A percentile compares a stretch with the other conserved stretches of the same genome.
phyloP scores from a whole-genome alignment of 2,888 invertebrate species.

The Dexiosoma caninum region DNA sequence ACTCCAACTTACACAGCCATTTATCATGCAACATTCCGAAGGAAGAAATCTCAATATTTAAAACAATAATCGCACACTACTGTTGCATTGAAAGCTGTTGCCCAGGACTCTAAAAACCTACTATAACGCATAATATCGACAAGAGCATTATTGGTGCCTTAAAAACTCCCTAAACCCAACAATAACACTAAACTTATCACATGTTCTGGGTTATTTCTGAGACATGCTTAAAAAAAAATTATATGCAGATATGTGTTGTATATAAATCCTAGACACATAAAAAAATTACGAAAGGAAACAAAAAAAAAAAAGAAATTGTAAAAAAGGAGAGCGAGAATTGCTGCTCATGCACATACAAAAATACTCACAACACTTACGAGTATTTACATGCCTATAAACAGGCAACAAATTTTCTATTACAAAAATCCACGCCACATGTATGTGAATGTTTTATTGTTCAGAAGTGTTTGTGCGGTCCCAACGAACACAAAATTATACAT shows the following conservation, averaged over 20 bases:
- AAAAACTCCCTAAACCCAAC: not conserved
- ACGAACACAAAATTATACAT: not conserved
- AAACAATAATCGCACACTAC: not conserved
- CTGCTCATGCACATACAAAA: constrained; percentile 34
- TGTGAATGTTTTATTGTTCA: not conserved
- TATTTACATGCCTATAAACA: constrained; percentile 45
- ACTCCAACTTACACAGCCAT: constrained; percentile 14
- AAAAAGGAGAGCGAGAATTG: not conserved
- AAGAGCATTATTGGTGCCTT: constrained; percentile 11
- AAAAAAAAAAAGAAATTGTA: no score
- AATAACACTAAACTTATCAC: constrained; percentile 45
- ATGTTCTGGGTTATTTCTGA: constrained; percentile 39
- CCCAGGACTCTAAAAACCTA: constrained; percentile 21
- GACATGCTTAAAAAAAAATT: constrained; percentile 20
- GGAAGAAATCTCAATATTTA: not conserved
- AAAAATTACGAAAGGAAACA: not conserved
- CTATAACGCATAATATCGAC: constrained; percentile 29
- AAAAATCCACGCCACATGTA: constrained; percentile 7
- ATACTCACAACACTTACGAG: not conserved
- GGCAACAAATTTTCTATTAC: constrained; percentile 40
- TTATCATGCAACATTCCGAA: constrained; percentile 5
- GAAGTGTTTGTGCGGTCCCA: not conserved
- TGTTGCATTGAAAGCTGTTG: constrained; percentile 58
- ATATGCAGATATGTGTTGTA: constrained; percentile 11
- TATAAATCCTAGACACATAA: constrained; percentile 45